Conservation (phyloP, 2,888 invertebrate species). For the Tiliacea aurago region DNA sequence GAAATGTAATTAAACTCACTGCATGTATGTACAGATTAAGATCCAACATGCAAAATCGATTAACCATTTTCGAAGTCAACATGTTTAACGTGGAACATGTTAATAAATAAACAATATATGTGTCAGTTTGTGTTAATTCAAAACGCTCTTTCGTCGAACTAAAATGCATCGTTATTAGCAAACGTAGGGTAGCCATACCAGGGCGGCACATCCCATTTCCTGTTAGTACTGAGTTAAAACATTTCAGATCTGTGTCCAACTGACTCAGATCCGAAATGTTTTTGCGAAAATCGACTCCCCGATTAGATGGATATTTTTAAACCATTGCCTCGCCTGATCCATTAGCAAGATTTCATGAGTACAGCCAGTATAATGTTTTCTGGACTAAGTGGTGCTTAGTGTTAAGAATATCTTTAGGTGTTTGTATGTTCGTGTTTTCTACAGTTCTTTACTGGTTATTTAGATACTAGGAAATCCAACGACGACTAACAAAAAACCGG, state of each 20-base stretch:
- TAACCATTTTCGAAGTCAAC: constrained; percentile 52
- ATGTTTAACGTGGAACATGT: constrained; percentile 53
- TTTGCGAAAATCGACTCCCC: constrained; percentile 83
- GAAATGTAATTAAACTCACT: constrained; percentile 52
- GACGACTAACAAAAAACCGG: no score
- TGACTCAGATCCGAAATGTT: constrained; percentile 81
- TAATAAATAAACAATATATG: constrained; percentile 56
- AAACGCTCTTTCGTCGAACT: constrained; percentile 51
- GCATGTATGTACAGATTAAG: constrained; percentile 48
- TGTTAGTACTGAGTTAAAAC: constrained; percentile 71
- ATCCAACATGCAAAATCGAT: constrained; percentile 54
- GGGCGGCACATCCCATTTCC: constrained; percentile 81
- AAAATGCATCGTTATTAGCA: constrained; percentile 54
- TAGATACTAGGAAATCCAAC: background rate
- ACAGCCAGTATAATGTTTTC: constrained; percentile 75
- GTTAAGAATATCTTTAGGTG: constrained; percentile 42
- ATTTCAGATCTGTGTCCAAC: no score
- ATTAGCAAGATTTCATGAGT: constrained; percentile 85
- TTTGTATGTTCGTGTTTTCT: constrained; percentile 6
- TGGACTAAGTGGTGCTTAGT: constrained; percentile 53
- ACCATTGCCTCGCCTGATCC: constrained; percentile 84
- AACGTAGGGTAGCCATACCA: constrained; percentile 65
- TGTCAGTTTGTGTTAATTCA: constrained; percentile 39
- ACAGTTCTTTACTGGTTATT: background rate
- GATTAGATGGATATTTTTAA: constrained; percentile 87